Conservation (phyloP, 2,113 vertebrate species). For the Murina feae region DNA sequence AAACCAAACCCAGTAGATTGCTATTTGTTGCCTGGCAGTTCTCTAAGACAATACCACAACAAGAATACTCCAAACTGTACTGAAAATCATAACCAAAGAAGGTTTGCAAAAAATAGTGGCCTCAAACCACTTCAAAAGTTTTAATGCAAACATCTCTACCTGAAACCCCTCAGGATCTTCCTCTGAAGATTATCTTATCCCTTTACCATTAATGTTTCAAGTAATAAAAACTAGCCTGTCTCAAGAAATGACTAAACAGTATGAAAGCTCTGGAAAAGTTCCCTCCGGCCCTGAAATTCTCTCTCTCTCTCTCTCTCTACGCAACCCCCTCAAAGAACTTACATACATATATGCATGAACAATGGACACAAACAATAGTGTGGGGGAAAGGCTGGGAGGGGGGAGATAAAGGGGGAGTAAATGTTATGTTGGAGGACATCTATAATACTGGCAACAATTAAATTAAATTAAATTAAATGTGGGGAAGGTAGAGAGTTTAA, state of each 20-base stretch:
- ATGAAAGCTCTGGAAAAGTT: neutral
- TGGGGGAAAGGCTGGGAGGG: too few species aligned
- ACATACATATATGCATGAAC: too few species aligned
- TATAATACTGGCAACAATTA: too few species aligned
- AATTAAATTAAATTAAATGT: too few species aligned
- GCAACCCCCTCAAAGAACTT: too few species aligned
- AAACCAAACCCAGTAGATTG: neutral
- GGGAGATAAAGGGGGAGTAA: too few species aligned
- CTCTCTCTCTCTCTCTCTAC: too few species aligned
- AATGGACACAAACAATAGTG: too few species aligned
- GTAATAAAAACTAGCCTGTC: neutral
- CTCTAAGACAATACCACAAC: neutral
- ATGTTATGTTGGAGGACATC: too few species aligned
- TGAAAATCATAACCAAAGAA: neutral
- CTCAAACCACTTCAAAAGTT: neutral
- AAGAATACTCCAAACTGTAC: neutral
- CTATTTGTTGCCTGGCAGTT: neutral
- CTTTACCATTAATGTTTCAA: neutral
- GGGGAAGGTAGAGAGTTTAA: neutral
- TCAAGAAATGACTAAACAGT: neutral
- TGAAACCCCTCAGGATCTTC: neutral
- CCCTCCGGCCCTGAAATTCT: neutral
- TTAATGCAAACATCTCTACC: neutral
- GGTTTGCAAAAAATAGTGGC: neutral
- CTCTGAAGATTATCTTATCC: neutral